Evolutionary conservation across 2,113 vertebrate species (phyloP), one percentile per base, ranked within the genome.

Genomic region (Pagrus major): DNA sequence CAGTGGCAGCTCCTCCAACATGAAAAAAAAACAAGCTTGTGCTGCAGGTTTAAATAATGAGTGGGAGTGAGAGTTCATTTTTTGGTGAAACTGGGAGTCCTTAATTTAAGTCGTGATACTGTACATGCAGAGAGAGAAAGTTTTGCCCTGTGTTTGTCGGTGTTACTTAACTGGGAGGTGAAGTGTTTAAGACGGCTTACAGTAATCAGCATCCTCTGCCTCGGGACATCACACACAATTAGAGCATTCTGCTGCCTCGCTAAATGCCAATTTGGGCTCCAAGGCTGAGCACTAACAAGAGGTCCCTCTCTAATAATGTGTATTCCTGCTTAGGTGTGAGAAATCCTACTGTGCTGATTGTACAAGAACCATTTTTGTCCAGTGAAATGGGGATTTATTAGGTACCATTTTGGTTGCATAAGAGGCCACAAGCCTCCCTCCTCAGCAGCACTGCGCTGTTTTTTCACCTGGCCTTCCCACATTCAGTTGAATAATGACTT

Each of bases 191-290:
- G 61, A 69, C 3, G 8, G 71, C 77, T 84, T 78, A 74, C 82
- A 80, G 85, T 86, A 71, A 86, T 87, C 86, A 86, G 51, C 77
- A 41, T 81, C 72, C 47, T 72, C 74, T 75, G 73, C 89, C 86
- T 81, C 15, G 23, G 83, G 70, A 86, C 78, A 85, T 88, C 65
- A 75, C 70, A 64, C 83, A 81, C 85, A 89, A 93, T 92, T 91
- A 93, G 76, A 71, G 25, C 71, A 71, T 90, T 87, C 76, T 89
- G 88, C 86, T 86, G 87, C 84, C 70, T 89, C 41, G 67, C 87
- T 88, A 88, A 92, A 91, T 86, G 81, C 72, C 88, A 86, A 86
- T 88, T 90, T 86, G 55, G 64, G 69, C 85, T 86, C 73, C 52
- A 67, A 89, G 83, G 83, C 76, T 83, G 84, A 81, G 52, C 71